Base-by-base conservation (phyloP, 1,140 invertebrate genomes). In the Rhopalosiphum padi region DNA sequence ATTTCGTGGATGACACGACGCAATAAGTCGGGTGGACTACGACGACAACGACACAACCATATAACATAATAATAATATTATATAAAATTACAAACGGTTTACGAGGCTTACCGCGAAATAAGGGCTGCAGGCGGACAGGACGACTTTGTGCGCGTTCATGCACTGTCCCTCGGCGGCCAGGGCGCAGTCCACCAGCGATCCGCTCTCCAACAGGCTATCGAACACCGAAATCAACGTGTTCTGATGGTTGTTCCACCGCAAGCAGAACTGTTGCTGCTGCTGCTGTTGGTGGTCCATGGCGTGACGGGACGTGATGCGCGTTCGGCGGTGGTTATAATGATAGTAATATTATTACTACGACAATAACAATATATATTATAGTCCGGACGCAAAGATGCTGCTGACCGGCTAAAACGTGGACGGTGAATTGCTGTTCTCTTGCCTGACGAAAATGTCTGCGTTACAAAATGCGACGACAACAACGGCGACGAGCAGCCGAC, bases 231-330 rank as follows among this genome's bases (percentile, higher is more conserved):
- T 94, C 94, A 96, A 95, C 41, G 96, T 96, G 51, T 95, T 95
- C 94, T 96, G 96, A 94, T 96, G 96, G 94, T 96, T 96, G 94
- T 96, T 96, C 96, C 96, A 96, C 94, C 96, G 95, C 88, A 96
- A 95, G 95, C 96, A 96, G 94, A 96, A 96, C 94, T 96, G 95
- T 95, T 96, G 96, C 77, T 92, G 91, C 77, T 93, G 91, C 82
- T 93, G 90, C 46, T 92, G 90, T n/a, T 91, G 90, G 86, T 88
- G 86, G 41, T 92, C 91, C 91, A 92, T 92, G 41, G 41, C 43
- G 43, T 77, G 51, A 85, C 41, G 41, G 23, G 23, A 21, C 83
- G 41, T 86, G 2, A 9, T 30, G 41, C 2, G 9, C 4, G 83
- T 86, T n/a, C 85, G 23, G 22, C 85, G 89, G 30, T 77, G 60